These are phyloP conservation scores for Pteria penguin DNA, from an alignment of 2,888 invertebrate genomes.

Conservation along the genomic window DNA sequence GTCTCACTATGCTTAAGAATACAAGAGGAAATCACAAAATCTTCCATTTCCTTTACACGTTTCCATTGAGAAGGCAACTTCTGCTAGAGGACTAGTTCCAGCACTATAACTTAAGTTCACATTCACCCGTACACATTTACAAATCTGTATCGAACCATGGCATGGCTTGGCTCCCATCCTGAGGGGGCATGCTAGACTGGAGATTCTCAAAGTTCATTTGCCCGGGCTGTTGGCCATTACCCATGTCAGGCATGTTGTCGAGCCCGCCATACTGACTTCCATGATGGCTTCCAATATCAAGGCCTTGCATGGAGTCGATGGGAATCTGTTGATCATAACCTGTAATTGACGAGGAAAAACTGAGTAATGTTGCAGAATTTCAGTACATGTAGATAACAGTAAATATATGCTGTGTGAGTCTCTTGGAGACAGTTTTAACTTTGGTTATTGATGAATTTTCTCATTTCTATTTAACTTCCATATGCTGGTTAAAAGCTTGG, in stretches of 20 bases:
- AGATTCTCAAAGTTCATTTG: constrained; percentile 89
- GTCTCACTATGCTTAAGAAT: no score
- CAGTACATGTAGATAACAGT: no score
- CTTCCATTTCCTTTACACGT: neutral
- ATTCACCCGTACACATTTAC: constrained; percentile 77
- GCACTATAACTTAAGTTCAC: neutral
- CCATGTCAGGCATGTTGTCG: constrained; percentile 82
- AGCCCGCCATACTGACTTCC: constrained; percentile 86
- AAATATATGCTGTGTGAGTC: no score
- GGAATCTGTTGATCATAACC: constrained; percentile 97
- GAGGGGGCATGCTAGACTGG: constrained; percentile 84
- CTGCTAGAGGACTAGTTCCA: neutral
- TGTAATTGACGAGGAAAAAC: no score
- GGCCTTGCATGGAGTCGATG: constrained; percentile 97
- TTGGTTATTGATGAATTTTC: no score
- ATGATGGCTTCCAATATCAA: constrained; percentile 89
- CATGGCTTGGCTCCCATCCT: constrained; percentile 83
- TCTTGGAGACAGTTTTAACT: no score
- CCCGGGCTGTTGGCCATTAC: constrained; percentile 83
- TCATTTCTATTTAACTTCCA: no score
- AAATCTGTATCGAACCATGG: constrained; percentile 99
- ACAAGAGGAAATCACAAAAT: no score
- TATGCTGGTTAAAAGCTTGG: no score
- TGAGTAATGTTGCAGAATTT: no score
- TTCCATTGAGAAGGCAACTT: neutral